phyloP scores from a whole-genome alignment of 2,888 invertebrate genomes.

The Aleiodes testaceus region DNA sequence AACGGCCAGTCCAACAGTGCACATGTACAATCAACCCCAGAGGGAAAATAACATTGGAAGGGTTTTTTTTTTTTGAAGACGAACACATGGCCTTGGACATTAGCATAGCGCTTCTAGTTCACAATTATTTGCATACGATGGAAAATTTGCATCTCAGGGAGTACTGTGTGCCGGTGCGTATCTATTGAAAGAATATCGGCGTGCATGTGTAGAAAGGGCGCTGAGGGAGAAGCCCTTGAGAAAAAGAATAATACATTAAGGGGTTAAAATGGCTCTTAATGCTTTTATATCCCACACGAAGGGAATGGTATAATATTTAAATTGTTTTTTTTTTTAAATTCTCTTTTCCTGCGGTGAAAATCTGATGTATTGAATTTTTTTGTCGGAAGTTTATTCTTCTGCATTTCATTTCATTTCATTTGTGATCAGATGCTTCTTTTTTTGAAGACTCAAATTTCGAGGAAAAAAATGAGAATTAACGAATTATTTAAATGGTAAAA shows the following conservation, averaged over 20 bases:
- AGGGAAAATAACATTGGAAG: slow-evolving; percentile 19
- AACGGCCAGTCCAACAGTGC: slow-evolving; percentile 18
- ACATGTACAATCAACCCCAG: slow-evolving; percentile 17
- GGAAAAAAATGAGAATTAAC: not conserved
- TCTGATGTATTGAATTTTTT: slow-evolving; percentile 63
- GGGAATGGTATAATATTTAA: slow-evolving; percentile 38
- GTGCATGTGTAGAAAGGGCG: slow-evolving; percentile 34
- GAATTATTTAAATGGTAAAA: not conserved
- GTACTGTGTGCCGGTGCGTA: slow-evolving; percentile 37
- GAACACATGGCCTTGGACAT: slow-evolving; percentile 69
- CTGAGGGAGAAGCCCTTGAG: slow-evolving; percentile 51
- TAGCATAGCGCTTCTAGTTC: slow-evolving; percentile 59
- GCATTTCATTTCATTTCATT: no score
- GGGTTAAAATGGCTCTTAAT: slow-evolving; percentile 70
- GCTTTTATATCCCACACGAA: slow-evolving; percentile 59
- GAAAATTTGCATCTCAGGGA: slow-evolving; percentile 70
- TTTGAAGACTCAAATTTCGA: slow-evolving; percentile 19
- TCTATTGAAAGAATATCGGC: slow-evolving; percentile 64
- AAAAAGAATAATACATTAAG: slow-evolving; percentile 71
- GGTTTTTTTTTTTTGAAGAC: slow-evolving; percentile 56
- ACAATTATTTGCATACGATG: slow-evolving; percentile 66
- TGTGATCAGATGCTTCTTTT: slow-evolving; percentile 50
- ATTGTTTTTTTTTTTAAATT: slow-evolving; percentile 47
- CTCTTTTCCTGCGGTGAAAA: slow-evolving; percentile 55
- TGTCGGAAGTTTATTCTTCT: slow-evolving; percentile 47